Conservation (phyloP, 2,113 vertebrate genomes). For the Phalacrocorax brasilianus region DNA sequence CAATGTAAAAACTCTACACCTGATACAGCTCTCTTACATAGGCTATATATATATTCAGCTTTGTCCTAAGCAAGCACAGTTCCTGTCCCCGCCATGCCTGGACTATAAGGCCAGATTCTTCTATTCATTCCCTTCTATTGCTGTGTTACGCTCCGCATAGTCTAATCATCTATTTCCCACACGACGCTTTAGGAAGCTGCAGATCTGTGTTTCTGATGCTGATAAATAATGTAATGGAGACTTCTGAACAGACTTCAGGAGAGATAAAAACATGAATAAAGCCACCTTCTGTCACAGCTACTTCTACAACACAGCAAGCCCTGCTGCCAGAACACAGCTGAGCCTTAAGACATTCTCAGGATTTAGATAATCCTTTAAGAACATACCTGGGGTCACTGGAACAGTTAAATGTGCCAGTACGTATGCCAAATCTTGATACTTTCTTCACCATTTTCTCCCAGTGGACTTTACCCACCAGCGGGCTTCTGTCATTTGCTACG, state of each 20-base stretch:
- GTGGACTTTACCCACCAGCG: slow-evolving; percentile 87
- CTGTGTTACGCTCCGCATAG: background rate
- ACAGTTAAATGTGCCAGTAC: slow-evolving; percentile 96
- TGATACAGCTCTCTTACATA: background rate
- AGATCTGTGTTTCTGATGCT: background rate
- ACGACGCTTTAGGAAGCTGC: background rate
- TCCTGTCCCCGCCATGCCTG: background rate
- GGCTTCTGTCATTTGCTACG: slow-evolving; percentile 88
- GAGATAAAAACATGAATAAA: background rate
- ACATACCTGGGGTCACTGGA: slow-evolving; percentile 91
- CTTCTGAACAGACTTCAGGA: background rate
- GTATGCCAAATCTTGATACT: slow-evolving; percentile 95
- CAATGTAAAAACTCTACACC: background rate
- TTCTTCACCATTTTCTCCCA: slow-evolving; percentile 98
- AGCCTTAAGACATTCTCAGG: background rate
- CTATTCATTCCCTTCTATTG: background rate
- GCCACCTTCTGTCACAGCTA: background rate
- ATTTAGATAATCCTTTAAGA: slow-evolving; percentile 15
- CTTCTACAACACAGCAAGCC: background rate
- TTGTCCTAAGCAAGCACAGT: background rate
- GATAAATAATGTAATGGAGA: slow-evolving; percentile 26
- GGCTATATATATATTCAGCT: background rate
- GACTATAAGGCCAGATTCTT: background rate
- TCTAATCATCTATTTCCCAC: background rate
- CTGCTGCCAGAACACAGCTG: background rate